Conservation (phyloP, 2,797 vertebrate genomes). For the Alauda arvensis region DNA sequence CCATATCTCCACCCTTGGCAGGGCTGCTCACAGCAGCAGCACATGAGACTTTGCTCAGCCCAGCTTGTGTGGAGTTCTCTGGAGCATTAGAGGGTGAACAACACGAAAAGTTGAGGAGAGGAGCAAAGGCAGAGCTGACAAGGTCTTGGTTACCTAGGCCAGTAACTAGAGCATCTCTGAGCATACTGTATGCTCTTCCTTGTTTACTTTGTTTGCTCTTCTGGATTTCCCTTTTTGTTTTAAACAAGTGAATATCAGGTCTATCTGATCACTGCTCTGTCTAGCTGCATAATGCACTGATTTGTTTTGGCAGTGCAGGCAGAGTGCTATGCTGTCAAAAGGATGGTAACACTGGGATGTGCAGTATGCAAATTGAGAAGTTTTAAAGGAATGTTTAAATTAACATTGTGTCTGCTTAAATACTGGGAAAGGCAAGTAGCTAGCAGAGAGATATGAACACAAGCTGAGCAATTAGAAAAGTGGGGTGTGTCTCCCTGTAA, state of each 20-base stretch:
- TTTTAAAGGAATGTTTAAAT: not conserved
- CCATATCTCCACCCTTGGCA: not conserved
- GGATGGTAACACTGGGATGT: not conserved
- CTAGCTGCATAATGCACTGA: not conserved
- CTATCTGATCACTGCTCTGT: not conserved
- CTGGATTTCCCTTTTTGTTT: not conserved
- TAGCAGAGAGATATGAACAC: not conserved
- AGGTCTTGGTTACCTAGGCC: not conserved
- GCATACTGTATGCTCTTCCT: not conserved
- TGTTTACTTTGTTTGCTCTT: not conserved
- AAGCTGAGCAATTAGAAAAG: not conserved
- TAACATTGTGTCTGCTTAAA: not conserved
- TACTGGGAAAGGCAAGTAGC: not conserved
- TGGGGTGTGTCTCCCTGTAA: not conserved
- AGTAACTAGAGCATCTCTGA: not conserved
- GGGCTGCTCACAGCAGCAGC: not conserved
- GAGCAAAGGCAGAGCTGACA: not conserved
- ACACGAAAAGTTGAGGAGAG: accelerated
- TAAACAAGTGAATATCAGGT: not conserved
- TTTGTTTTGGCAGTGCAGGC: slow-evolving; percentile 1
- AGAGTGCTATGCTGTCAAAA: not conserved
- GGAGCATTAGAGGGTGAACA: not conserved
- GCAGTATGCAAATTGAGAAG: not conserved
- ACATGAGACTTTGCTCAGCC: not conserved
- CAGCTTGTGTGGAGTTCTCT: accelerated